Percentiles rank a stretch among this genome's conserved stretches.
phyloP scores from a whole-genome alignment of 1,140 invertebrate genomes.

The Streblospio benedicti region DNA sequence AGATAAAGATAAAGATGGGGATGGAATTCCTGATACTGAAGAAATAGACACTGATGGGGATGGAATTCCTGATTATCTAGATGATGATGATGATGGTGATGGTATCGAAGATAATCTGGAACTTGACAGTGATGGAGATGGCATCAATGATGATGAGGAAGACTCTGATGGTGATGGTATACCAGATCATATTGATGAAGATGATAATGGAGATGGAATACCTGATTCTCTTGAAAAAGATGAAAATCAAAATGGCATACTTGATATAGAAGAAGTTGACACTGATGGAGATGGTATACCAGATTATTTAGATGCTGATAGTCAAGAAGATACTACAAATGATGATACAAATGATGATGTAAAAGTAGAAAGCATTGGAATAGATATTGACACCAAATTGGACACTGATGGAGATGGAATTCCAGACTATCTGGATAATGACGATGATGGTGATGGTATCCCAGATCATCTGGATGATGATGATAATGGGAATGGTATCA shows the following conservation, averaged over 20 bases:
- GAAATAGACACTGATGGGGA: conserved; percentile 30
- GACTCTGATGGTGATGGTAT: conserved; percentile 30
- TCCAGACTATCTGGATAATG: conserved; percentile 19
- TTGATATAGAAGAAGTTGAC: conserved; percentile 24
- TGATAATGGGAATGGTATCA: conserved; percentile 22
- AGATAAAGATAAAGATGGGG: conserved; percentile 25
- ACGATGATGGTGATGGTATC: conserved; percentile 26
- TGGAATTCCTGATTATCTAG: conserved; percentile 33
- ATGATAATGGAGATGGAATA: conserved; percentile 25
- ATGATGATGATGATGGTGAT: conserved; percentile 29
- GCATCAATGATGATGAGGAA: conserved; percentile 33
- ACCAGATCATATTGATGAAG: conserved; percentile 11
- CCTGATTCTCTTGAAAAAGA: conserved; percentile 25
- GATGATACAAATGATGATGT: conserved; percentile 35
- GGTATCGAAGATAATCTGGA: conserved; percentile 31
- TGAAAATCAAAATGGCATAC: conserved; percentile 22
- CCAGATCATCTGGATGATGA: conserved; percentile 25
- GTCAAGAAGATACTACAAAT: conserved; percentile 30
- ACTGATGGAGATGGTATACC: conserved; percentile 25
- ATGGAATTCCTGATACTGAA: conserved; percentile 35
- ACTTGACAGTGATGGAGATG: conserved; percentile 31
- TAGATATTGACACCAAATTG: conserved; percentile 24
- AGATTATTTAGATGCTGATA: conserved; percentile 21
- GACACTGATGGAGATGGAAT: conserved; percentile 35
- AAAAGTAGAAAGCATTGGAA: too few relatives aligned